Conservation (phyloP, 1,140 invertebrate species). For the Drosophila quadrilineata region DNA sequence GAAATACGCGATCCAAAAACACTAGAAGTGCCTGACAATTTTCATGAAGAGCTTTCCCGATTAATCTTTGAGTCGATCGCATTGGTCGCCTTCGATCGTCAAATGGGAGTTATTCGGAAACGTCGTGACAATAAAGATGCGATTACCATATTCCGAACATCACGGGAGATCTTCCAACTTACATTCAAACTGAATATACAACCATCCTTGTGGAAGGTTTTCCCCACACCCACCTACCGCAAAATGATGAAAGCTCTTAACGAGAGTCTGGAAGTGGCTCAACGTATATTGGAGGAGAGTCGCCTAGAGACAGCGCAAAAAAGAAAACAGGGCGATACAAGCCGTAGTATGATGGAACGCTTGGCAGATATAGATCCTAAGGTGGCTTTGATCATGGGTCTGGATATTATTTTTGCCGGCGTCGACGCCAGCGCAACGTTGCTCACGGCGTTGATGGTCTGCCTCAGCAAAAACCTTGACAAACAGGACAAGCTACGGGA, state of each 20-base stretch:
- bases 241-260: slow-evolving; percentile 82
- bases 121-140: slow-evolving; percentile 38
- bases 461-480: slow-evolving; percentile 82
- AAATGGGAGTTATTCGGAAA: slow-evolving; percentile 45
- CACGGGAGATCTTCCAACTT: slow-evolving; percentile 13
- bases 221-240: slow-evolving; percentile 83
- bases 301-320: slow-evolving; percentile 24
- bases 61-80: slow-evolving; percentile 38
- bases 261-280: slow-evolving; percentile 37
- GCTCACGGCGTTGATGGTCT: slow-evolving; percentile 38
- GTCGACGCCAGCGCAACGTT: slow-evolving; percentile 83
- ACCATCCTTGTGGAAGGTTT: slow-evolving; percentile 85
- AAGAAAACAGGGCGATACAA: slow-evolving; percentile 18
- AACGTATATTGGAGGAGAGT: slow-evolving; percentile 39
- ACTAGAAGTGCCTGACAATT: slow-evolving; percentile 35
- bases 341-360: slow-evolving; percentile 83
- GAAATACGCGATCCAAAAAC: slow-evolving; percentile 46
- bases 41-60: slow-evolving; percentile 33
- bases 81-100: slow-evolving; percentile 32
- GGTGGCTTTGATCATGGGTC: slow-evolving; percentile 85
- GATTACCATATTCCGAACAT: slow-evolving; percentile 1
- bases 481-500: slow-evolving; percentile 82
- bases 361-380: slow-evolving; percentile 84
- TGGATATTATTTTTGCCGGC: slow-evolving; percentile 88
- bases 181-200: slow-evolving; percentile 83